Evolutionary conservation across 2,797 vertebrate species (phyloP).

Genomic region (Chelmon rostratus): DNA sequence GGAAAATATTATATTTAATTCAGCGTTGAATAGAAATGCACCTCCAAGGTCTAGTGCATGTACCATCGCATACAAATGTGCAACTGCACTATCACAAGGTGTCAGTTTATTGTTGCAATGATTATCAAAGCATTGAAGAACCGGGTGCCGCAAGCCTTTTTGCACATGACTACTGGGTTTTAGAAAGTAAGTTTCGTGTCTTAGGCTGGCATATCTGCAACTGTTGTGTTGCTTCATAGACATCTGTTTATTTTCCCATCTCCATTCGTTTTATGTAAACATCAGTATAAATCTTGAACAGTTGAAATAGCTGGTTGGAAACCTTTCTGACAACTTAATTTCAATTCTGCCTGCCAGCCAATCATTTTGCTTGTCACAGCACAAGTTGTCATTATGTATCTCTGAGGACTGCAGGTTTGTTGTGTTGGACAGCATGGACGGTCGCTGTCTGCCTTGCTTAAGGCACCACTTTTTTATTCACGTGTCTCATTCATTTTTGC

Average conservation of each 20-base stretch:
- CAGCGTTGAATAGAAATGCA: constrained; percentile 34
- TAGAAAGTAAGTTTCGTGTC: constrained; percentile 11
- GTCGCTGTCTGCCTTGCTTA: constrained; percentile 4
- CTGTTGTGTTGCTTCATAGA: not conserved
- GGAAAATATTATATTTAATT: constrained; percentile 45
- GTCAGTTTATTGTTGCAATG: constrained; percentile 8
- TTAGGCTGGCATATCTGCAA: not conserved
- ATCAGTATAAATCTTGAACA: not conserved
- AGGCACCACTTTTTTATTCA: not conserved
- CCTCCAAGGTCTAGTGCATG: constrained; percentile 17
- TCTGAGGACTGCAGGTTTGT: not conserved
- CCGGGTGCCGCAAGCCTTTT: not conserved
- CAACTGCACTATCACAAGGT: constrained; percentile 20
- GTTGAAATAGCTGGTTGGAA: constrained; percentile 21
- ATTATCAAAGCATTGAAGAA: constrained; percentile 30
- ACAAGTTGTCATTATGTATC: constrained; percentile 6
- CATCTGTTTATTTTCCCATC: constrained; percentile 3
- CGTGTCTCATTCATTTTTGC: not conserved
- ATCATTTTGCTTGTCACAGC: constrained; percentile 26
- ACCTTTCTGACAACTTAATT: constrained; percentile 4
- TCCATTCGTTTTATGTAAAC: not conserved
- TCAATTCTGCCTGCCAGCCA: constrained; percentile 3
- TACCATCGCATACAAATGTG: not conserved
- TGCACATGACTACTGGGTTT: constrained; percentile 27
- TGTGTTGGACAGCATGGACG: constrained; percentile 16